Evolutionary conservation across 2,888 invertebrate species (phyloP), one percentile per base, ranked within the genome.

Genomic region (Cinara cedri): DNA sequence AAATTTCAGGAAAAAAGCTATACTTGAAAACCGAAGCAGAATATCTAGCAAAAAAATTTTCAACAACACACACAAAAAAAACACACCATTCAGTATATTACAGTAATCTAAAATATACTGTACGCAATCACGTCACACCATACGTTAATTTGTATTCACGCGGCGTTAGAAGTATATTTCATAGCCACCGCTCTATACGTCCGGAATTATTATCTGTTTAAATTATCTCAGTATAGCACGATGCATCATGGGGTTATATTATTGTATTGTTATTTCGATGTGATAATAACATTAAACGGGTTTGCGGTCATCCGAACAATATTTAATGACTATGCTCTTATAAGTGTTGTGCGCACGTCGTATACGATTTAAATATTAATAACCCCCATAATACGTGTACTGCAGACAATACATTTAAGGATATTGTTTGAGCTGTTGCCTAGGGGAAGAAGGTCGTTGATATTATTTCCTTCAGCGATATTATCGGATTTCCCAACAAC

Each of bases 331-430:
- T 13, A 10, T 13, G 13, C 21, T 19, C 65, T 11, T 60, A 54
- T 44, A 46, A 3, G 11, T 10, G 21, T 72, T 72, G 34, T 60
- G 44, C 60, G 44, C 60, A 72, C 57, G 60, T 72, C 57, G 16
- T 57, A 16, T 60, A 62, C 13, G 46, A 60, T 72, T 72, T 72
- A 72, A 72, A 72, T 72, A 46, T 46, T 72, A 60, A 72, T 72
- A 26, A 72, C 46, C 60, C 60, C 16, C 34, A 6, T 34, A 34
- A n/a, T 46, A n/a, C n/a, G 19, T 26, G 24, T 14, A 9, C n/a
- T 26, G 14, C 14, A 1, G 24, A 34, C 3, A 34, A 62, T n/a
- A 11, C 1, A 34, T n/a, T 1, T 34, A 13, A 62, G 34, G 42
- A 55, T 42, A 55, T 46, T 44, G 16, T 46, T 26, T 26, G 44